phyloP scores from a whole-genome alignment of 1,140 invertebrate genomes.

The Manduca sexta region DNA sequence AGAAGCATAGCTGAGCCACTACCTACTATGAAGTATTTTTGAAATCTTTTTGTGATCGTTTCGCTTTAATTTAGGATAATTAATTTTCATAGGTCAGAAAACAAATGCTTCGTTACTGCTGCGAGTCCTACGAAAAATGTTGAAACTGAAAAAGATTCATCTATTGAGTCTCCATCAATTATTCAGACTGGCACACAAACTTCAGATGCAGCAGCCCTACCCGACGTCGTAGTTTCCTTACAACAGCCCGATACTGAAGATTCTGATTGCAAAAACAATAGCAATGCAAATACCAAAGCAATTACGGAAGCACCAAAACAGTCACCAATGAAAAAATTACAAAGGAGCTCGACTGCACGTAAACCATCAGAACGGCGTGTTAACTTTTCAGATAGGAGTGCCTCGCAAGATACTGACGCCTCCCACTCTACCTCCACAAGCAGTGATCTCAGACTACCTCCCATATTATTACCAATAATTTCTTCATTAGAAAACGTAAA shows the following conservation, averaged over 20 bases:
- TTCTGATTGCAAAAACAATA: constrained; percentile 41
- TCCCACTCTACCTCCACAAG: constrained; percentile 71
- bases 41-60: background rate
- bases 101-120: constrained; percentile 63
- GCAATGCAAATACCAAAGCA: constrained; percentile 32
- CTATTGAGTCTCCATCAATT: constrained; percentile 26
- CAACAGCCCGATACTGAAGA: constrained; percentile 37
- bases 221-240: constrained; percentile 39
- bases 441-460: constrained; percentile 77
- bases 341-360: constrained; percentile 54
- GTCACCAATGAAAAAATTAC: constrained; percentile 36
- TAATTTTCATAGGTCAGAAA: constrained; percentile 70
- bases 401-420: constrained; percentile 74
- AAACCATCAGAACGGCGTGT: constrained; percentile 61
- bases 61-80: background rate
- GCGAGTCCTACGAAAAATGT: constrained; percentile 34
- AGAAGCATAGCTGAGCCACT: too few species aligned
- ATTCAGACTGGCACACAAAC: constrained; percentile 37
- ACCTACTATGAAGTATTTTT: too few species aligned
- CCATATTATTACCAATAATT: constrained; percentile 79
- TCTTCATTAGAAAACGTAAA: constrained; percentile 69
- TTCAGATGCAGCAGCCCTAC: constrained; percentile 29
- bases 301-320: constrained; percentile 21
- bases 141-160: constrained; percentile 51
- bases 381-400: constrained; percentile 69